Conservation (phyloP, 2,113 vertebrate genomes). For the Corythornis cristatus region DNA sequence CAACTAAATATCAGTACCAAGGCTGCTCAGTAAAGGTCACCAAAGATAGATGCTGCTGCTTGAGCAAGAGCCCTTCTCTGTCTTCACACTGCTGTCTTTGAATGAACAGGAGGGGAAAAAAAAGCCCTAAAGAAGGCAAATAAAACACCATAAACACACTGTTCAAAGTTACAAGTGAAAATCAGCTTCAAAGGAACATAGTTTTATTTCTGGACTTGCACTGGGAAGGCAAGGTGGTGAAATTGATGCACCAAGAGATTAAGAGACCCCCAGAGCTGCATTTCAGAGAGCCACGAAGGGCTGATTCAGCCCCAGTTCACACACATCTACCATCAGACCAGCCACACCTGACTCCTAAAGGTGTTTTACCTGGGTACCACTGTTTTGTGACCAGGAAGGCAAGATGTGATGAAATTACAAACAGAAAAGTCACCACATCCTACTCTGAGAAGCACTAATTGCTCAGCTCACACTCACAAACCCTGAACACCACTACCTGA, state of each 20-base stretch:
- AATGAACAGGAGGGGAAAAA: background rate
- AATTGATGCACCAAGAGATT: too few species aligned
- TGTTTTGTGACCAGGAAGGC: background rate
- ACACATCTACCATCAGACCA: background rate
- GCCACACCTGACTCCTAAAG: background rate
- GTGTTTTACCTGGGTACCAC: background rate
- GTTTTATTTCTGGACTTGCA: background rate
- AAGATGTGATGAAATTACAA: rapidly evolving
- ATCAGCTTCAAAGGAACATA: background rate
- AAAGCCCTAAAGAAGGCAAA: background rate
- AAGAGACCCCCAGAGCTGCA: rapidly evolving
- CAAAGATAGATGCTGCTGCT: background rate
- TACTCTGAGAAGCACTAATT: background rate
- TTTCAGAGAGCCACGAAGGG: background rate
- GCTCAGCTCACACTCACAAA: background rate
- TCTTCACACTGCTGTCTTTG: background rate
- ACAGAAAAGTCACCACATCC: background rate
- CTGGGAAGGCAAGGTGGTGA: background rate
- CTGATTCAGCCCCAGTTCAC: background rate
- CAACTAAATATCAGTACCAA: background rate
- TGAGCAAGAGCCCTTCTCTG: background rate
- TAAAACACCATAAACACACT: background rate
- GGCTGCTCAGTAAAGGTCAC: background rate
- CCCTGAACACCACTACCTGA: background rate
- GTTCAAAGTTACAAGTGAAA: background rate